Conservation (phyloP, 2,797 vertebrate genomes). For the Bufotes viridis region DNA sequence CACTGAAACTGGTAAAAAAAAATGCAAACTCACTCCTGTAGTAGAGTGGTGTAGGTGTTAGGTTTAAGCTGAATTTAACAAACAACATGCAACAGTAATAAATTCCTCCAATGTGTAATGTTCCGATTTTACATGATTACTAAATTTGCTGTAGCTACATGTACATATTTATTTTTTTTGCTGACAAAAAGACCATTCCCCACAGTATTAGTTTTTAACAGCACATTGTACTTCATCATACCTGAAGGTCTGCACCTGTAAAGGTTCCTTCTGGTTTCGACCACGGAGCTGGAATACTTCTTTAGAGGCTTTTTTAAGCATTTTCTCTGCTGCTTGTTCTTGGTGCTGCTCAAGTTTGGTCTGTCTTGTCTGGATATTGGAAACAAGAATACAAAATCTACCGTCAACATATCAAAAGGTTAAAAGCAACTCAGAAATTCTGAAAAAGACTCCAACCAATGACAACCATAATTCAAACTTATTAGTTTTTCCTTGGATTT, state of each 20-base stretch:
- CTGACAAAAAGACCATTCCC: too few species aligned
- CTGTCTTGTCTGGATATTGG: slow-evolving; percentile 83
- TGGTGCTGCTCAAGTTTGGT: slow-evolving; percentile 92
- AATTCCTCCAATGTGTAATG: too few species aligned
- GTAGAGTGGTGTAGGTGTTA: too few species aligned
- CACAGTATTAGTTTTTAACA: not conserved
- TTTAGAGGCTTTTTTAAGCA: slow-evolving; percentile 94
- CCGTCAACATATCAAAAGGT: not conserved
- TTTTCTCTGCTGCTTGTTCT: slow-evolving; percentile 93
- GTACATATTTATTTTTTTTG: too few species aligned
- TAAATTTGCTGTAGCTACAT: too few species aligned
- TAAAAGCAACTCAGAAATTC: not conserved
- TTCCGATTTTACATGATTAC: too few species aligned
- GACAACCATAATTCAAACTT: not conserved
- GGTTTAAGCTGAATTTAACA: too few species aligned
- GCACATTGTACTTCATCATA: slow-evolving; percentile 64
- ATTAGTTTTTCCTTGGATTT: too few species aligned
- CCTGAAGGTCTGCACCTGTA: slow-evolving; percentile 98
- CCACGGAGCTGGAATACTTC: slow-evolving; percentile 94
- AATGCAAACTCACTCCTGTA: too few species aligned
- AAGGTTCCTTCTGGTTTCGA: slow-evolving; percentile 92
- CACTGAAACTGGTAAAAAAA: too few species aligned
- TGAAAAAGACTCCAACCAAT: not conserved
- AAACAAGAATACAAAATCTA: slow-evolving; percentile 9
- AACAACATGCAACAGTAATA: too few species aligned